phyloP scores from a whole-genome alignment of 1,140 invertebrate species.

The Cydia pomonella region DNA sequence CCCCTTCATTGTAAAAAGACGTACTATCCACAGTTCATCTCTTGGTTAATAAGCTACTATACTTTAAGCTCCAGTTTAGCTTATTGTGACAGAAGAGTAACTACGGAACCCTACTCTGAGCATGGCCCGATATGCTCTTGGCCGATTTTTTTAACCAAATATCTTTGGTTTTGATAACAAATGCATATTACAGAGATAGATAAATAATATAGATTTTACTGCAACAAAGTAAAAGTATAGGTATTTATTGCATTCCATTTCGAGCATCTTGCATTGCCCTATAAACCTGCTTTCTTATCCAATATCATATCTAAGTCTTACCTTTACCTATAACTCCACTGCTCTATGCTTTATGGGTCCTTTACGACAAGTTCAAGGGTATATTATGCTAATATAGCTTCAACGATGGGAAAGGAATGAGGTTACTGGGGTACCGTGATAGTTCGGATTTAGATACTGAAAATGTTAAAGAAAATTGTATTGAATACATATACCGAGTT shows the following conservation, averaged over 20 bases:
- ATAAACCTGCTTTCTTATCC: conserved; percentile 14
- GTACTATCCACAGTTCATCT: no score
- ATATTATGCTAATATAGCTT: neutral
- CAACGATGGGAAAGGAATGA: neutral
- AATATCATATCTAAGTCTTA: neutral
- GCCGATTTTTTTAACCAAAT: no score
- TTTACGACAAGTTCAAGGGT: conserved; percentile 25
- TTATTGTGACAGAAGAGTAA: no score
- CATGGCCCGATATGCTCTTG: no score
- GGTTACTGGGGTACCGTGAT: neutral
- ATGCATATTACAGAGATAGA: no score
- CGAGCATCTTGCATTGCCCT: neutral
- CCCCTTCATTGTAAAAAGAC: no score
- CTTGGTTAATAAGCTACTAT: no score
- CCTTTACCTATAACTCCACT: conserved; percentile 3
- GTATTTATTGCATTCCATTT: neutral
- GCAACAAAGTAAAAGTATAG: neutral
- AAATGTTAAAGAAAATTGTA: neutral
- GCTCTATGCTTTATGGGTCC: neutral
- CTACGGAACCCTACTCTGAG: no score
- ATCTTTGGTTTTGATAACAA: no score
- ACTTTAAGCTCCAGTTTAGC: no score
- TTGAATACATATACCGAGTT: no score
- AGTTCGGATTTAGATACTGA: neutral
- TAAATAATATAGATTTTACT: no score